Percentiles rank a stretch among this genome's conserved stretches.
Conservation (phyloP, 2,113 vertebrate genomes). For the Tupaia tana region DNA sequence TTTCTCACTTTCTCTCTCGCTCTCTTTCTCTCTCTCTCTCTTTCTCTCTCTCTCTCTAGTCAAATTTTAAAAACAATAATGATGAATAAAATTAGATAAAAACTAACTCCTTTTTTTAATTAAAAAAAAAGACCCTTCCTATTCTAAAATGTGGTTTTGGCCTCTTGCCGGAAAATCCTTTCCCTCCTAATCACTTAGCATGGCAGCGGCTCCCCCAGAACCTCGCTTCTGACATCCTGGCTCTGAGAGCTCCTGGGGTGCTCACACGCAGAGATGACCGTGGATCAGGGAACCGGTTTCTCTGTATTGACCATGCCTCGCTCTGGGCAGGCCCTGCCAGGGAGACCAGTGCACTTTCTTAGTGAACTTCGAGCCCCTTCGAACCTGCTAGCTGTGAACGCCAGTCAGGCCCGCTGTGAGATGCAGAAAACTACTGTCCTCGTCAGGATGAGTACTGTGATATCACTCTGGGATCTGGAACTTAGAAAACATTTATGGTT, state of each 20-base stretch:
- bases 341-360: neutral
- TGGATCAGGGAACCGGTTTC: too few species aligned
- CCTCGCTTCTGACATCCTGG: accelerated
- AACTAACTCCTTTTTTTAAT: too few species aligned
- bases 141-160: neutral
- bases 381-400: neutral
- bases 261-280: accelerated
- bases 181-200: accelerated
- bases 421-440: neutral
- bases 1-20: too few species aligned
- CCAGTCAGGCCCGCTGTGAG: too few species aligned
- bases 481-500: neutral
- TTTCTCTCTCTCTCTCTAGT: too few species aligned
- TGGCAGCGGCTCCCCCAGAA: accelerated
- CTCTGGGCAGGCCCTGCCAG: neutral
- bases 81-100: too few species aligned
- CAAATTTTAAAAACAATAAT: too few species aligned
- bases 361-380: neutral
- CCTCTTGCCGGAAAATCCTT: neutral
- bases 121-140: too few species aligned
- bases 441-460: neutral
- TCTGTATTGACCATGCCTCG: neutral
- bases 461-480: neutral
- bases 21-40: too few species aligned
- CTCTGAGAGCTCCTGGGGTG: neutral